These are phyloP conservation scores for Ploceus nigricollis DNA, from an alignment of 2,113 vertebrate genomes.

Conservation along the genomic window DNA sequence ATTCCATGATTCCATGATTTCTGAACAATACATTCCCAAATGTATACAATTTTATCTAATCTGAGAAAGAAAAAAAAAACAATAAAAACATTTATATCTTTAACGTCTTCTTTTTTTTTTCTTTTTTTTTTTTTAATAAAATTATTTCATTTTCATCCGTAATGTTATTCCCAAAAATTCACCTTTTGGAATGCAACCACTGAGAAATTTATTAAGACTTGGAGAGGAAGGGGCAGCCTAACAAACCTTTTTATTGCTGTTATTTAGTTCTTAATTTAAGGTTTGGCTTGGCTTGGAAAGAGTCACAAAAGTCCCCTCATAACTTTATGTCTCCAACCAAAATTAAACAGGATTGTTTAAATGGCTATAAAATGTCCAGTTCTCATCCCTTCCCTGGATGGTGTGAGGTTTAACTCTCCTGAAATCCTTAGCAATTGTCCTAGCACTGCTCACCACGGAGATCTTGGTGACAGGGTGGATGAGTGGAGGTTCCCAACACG, in stretches of 20 bases:
- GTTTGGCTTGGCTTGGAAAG: neutral
- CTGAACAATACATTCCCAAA: neutral
- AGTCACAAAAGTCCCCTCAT: neutral
- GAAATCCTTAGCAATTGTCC: neutral
- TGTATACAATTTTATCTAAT: neutral
- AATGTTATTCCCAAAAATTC: neutral
- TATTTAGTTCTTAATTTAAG: neutral
- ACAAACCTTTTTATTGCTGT: neutral
- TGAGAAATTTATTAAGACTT: neutral
- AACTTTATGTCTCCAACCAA: neutral
- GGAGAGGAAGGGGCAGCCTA: neutral
- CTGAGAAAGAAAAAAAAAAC: neutral
- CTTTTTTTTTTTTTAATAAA: neutral
- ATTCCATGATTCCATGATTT: neutral
- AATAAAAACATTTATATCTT: neutral
- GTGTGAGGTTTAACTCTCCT: neutral
- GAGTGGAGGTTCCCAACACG: neutral
- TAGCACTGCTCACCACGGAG: fast-evolving
- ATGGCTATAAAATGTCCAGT: neutral
- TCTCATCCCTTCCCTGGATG: neutral
- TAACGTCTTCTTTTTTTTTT: too few relatives aligned
- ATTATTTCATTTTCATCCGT: neutral
- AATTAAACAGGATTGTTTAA: neutral
- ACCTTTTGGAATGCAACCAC: neutral
- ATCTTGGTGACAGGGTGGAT: neutral